These are phyloP conservation scores for Bos taurus DNA, from an alignment of 2,113 vertebrate genomes.

Conservation along the genomic window DNA sequence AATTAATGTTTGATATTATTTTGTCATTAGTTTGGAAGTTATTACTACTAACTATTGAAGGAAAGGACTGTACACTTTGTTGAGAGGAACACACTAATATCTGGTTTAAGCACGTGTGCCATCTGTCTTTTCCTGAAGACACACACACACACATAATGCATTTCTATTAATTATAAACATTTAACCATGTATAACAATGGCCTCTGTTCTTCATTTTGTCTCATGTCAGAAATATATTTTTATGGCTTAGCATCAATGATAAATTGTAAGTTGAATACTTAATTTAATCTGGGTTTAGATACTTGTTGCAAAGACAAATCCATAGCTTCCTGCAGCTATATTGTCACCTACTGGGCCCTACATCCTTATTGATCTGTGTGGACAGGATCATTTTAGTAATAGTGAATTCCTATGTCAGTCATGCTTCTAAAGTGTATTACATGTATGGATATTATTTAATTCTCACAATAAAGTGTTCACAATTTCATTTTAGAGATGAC, in stretches of 20 bases:
- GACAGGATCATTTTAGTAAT: neutral
- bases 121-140: neutral
- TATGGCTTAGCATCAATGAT: conserved; percentile 6
- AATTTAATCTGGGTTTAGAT: conserved; percentile 14
- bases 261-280: neutral
- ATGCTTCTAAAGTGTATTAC: neutral
- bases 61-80: neutral
- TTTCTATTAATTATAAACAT: neutral
- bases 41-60: neutral
- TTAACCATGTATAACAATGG: neutral
- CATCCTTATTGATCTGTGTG: conserved; percentile 1
- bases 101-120: neutral
- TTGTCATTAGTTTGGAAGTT: neutral
- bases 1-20: neutral
- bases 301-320: conserved; percentile 43
- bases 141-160: neutral
- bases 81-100: neutral
- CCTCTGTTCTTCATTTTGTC: conserved; percentile 32
- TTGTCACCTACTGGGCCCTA: neutral
- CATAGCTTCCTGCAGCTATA: neutral
- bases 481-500: neutral
- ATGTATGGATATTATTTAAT: neutral
- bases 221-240: conserved; percentile 2
- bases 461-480: neutral
- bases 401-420: neutral